Evolutionary conservation across 1,140 invertebrate genomes (phyloP), one percentile per base, ranked within the genome.

Genomic region (Melitaea cinxia): DNA sequence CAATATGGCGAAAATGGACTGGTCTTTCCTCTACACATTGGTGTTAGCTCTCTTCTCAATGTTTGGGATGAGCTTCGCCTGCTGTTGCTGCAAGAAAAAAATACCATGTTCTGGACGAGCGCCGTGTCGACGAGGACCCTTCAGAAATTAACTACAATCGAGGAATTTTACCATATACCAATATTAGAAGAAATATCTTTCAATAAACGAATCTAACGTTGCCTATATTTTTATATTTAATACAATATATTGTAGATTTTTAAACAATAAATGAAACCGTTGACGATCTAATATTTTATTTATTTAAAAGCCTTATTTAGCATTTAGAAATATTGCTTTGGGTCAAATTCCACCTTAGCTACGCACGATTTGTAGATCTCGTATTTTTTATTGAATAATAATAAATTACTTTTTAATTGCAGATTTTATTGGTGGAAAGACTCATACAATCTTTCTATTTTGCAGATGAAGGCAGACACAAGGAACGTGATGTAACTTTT

Each of bases 401-500:
- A 52, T 68, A 61, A 68, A 65, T 26, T 58, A 7, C 72, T 69
- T 37, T 52, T 68, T 37, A 45, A 21, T 73, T 73, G 10, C 68
- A 70, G 72, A 68, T 61, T 49, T 30, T 17, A 68, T 62, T 58
- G 80, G 82, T 83, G 85, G 83, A 83, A 76, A 58, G 82, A 78
- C 78, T 80, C 82, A 82, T 73, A 73, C 76, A 78, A 78, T 80
- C 65, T 81, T 84, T 83, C 83, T 82, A 75, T 70, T 85, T 85
- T 80, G 52, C 82, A 85, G 82, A 69, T 49, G 59, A 39, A 53
- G 37, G 9, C 19, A 1, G 42, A 7, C 7, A 45, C 42, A 3
- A 45, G 2, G 42, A 5, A 45, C 42, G n/a, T 14, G 6, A 1
- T 14, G 6, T 15, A 5, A 39, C 2, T 2, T 47, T 67, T 61